phyloP scores from a whole-genome alignment of 1,140 invertebrate genomes.

The Anastrepha obliqua region DNA sequence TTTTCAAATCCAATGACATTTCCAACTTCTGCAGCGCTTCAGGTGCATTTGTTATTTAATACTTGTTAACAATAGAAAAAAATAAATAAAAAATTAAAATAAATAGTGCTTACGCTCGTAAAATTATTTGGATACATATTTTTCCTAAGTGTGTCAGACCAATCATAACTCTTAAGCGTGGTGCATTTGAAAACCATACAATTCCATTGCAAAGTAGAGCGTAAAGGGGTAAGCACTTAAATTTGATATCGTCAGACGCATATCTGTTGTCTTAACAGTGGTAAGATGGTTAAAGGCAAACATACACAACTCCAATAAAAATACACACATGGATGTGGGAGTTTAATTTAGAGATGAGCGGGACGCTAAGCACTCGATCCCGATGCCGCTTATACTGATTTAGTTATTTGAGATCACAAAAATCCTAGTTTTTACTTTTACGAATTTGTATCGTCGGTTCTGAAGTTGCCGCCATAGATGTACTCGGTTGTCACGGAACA shows the following conservation, averaged over 20 bases:
- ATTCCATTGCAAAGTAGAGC: constrained; percentile 26
- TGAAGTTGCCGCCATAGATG: no score
- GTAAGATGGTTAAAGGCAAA: not conserved
- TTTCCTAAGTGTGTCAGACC: not conserved
- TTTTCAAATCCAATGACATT: not conserved
- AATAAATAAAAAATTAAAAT: no score
- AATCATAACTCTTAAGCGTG: not conserved
- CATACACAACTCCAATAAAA: not conserved
- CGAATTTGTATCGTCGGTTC: no score
- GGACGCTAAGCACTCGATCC: not conserved
- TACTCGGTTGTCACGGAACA: no score
- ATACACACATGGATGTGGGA: not conserved
- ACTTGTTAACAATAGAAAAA: not conserved
- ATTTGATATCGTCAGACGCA: not conserved
- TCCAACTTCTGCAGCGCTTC: not conserved
- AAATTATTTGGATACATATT: no score
- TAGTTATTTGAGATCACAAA: no score
- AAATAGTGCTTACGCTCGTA: no score
- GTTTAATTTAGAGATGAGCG: no score
- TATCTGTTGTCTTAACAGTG: not conserved
- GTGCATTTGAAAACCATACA: not conserved
- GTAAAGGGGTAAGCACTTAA: not conserved
- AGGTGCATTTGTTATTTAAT: not conserved
- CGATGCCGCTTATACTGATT: not conserved
- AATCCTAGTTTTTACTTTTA: no score